These are phyloP conservation scores for Pteropus rufus DNA, from an alignment of 2,797 vertebrate genomes.

Conservation along the genomic window DNA sequence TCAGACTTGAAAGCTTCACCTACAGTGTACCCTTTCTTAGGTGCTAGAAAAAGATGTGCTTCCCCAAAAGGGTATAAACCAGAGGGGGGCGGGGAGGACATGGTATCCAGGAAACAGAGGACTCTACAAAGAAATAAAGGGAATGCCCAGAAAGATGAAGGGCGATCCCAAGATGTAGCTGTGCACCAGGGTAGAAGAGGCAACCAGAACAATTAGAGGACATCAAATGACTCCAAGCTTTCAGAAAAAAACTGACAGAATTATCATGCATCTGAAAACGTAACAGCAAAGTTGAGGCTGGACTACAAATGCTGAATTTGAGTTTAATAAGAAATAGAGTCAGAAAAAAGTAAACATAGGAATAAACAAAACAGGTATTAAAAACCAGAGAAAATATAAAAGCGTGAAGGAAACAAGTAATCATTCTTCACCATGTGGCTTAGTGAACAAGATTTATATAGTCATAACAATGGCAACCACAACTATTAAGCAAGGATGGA, in stretches of 20 bases:
- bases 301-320: background rate
- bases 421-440: background rate
- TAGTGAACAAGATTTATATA: background rate
- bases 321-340: constrained; percentile 11
- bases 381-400: constrained; percentile 13
- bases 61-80: background rate
- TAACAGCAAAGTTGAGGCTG: background rate
- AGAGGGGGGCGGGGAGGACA: background rate
- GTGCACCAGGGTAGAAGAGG: background rate
- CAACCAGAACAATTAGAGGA: background rate
- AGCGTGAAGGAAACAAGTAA: background rate
- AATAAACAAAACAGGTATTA: constrained; percentile 14
- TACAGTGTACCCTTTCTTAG: background rate
- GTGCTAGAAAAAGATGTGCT: background rate
- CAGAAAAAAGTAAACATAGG: background rate
- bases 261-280: background rate
- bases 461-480: background rate
- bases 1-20: background rate
- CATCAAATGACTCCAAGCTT: background rate
- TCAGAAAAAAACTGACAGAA: background rate
- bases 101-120: background rate
- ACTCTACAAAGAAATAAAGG: background rate
- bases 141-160: background rate
- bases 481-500: background rate
- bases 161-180: background rate